Evolutionary conservation across 2,113 vertebrate genomes (phyloP), one percentile per base, ranked within the genome.

Genomic region (pig (Sus scrofa)): DNA sequence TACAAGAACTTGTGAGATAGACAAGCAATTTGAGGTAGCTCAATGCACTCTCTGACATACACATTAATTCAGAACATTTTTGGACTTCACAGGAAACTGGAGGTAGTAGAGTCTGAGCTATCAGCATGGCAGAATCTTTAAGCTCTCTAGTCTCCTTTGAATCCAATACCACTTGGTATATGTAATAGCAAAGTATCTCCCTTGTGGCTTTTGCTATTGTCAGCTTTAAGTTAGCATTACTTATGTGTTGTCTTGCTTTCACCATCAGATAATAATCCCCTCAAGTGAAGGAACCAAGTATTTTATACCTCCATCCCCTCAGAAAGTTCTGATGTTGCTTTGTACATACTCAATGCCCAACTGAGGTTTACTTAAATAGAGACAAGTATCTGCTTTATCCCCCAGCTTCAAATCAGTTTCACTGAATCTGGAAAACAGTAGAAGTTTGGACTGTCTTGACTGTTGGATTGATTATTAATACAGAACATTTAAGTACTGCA

Each of bases 201-300:
- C 16, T 37, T 32, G 10, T 54, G 26, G 19, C 12, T 96, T 94
- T 94, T 92, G 39, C 24, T 30, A 67, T 50, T 32, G 58, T 81
- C 39, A 93, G 52, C 19, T 82, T 95, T 77, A 91, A 44, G 71
- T 24, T 58, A 79, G 16, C 4, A 34, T 89, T 30, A 60, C 52
- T 86, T 85, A 75, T 2, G 8, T 68, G n/a, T 83, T 95, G n/a
- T 4, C 20, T 74, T 78, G 52, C 75, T 93, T 91, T 85, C n/a
- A 70, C 0, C 39, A 56, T 58, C 44, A 65, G 32, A 50, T 22
- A 78, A 19, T 77, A 82, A 58, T 52, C 70, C 4, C 18, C 0
- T 68, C 52, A 92, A 82, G 7, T n/a, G 15, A 92, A 83, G 39
- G 22, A 58, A 85, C 27, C 16, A 52, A 34, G 68, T 67, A 73